Evolutionary conservation across 2,797 vertebrate species (phyloP).

Genomic region (Coregonus ussuriensis): DNA sequence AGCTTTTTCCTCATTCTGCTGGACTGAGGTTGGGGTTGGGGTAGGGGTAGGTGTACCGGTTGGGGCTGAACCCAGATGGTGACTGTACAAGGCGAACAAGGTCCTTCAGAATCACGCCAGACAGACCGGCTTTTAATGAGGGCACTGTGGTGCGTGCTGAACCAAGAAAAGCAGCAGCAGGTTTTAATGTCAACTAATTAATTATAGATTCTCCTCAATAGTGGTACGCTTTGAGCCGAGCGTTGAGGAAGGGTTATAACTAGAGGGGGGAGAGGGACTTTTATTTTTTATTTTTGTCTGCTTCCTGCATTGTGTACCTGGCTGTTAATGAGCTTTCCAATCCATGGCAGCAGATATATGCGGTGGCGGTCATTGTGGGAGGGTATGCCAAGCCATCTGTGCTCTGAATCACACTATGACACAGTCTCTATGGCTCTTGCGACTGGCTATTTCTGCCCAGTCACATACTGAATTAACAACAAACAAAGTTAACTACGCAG

Average conservation of each 20-base stretch:
- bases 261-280: neutral
- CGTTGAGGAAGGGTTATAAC: neutral
- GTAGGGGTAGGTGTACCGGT: neutral
- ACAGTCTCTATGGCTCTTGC: neutral
- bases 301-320: slow-evolving; percentile 13
- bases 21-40: neutral
- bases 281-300: neutral
- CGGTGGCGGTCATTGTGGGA: too few species aligned
- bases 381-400: slow-evolving; percentile 6
- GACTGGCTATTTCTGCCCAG: neutral
- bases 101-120: neutral
- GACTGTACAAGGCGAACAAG: neutral
- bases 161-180: slow-evolving; percentile 9
- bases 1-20: neutral
- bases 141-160: slow-evolving; percentile 4
- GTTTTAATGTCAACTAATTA: slow-evolving; percentile 23
- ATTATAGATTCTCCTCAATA: slow-evolving; percentile 12
- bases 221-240: neutral
- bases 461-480: neutral
- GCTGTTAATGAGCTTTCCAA: slow-evolving; percentile 7
- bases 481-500: too few species aligned
- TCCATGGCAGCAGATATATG: neutral
- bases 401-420: neutral
- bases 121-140: slow-evolving; percentile 15
- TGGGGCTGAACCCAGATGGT: neutral